Percentiles rank a stretch among this genome's conserved stretches.
Evolutionary conservation across 2,888 invertebrate species (phyloP).

Genomic region (Cerceris rybyensis): DNA sequence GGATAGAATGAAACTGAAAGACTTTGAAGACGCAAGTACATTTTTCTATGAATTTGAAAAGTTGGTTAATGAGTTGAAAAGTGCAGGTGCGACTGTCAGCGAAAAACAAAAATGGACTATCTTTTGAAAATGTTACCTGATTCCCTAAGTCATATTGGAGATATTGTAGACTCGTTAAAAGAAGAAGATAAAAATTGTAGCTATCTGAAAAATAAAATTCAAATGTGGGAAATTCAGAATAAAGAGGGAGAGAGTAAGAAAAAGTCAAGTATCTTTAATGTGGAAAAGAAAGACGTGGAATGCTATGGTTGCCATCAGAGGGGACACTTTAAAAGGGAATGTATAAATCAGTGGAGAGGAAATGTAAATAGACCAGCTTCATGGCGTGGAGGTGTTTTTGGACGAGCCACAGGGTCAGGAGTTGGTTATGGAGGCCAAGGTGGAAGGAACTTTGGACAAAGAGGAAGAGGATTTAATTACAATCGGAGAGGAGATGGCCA

Average conservation of each 20-base stretch:
- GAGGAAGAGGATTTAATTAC: too few species aligned
- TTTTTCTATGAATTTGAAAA: slow-evolving; percentile 35
- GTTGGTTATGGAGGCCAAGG: not conserved
- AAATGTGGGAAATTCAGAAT: slow-evolving; percentile 25
- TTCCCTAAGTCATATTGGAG: slow-evolving; percentile 60
- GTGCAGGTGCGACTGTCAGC: slow-evolving; percentile 37
- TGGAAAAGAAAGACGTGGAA: slow-evolving; percentile 15
- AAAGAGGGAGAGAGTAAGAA: slow-evolving; percentile 1
- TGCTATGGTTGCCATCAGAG: slow-evolving; percentile 36
- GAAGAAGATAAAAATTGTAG: slow-evolving; percentile 59
- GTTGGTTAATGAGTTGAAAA: slow-evolving; percentile 14
- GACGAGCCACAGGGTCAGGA: slow-evolving; percentile 8
- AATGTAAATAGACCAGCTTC: not conserved
- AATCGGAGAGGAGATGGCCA: too few species aligned
- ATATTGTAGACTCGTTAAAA: slow-evolving; percentile 61
- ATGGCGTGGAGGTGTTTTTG: slow-evolving; percentile 14
- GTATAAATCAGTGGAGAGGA: not conserved
- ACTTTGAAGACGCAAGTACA: slow-evolving; percentile 7
- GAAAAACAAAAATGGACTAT: slow-evolving; percentile 66
- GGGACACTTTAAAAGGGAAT: slow-evolving; percentile 24
- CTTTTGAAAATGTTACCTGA: slow-evolving; percentile 62
- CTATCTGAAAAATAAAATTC: slow-evolving; percentile 63
- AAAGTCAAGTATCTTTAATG: slow-evolving; percentile 38
- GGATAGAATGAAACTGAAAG: slow-evolving; percentile 23
- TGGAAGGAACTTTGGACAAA: too few species aligned